These are phyloP conservation scores for Paraescarpia echinospica DNA, from an alignment of 1,140 invertebrate species.

Conservation along the genomic window DNA sequence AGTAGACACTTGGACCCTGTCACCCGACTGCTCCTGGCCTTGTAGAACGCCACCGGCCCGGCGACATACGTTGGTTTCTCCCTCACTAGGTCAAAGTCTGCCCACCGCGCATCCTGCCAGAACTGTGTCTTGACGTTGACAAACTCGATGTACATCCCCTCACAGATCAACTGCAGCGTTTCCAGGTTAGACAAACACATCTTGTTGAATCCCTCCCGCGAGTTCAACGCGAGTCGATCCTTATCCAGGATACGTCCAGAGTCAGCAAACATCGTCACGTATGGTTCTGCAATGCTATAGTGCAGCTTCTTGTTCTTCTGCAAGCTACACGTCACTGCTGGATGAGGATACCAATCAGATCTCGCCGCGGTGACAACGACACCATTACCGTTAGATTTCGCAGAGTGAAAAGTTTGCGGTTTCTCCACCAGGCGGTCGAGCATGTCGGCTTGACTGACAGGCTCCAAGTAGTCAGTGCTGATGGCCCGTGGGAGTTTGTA, in stretches of 20 bases:
- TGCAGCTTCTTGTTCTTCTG: neutral
- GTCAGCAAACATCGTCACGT: constrained; percentile 7
- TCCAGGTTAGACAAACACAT: constrained; percentile 3
- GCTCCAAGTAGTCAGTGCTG: constrained; percentile 11
- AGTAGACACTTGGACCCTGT: neutral
- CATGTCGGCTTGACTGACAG: constrained; percentile 1
- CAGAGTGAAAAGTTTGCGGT: neutral
- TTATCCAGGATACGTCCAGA: constrained; percentile 1
- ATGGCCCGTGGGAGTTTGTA: neutral
- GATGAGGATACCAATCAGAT: neutral
- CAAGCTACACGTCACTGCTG: neutral
- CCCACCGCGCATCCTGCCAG: neutral
- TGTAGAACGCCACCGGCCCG: neutral
- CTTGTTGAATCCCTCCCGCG: constrained; percentile 10
- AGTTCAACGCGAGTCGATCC: neutral
- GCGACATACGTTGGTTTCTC: neutral
- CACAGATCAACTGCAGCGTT: constrained; percentile 10
- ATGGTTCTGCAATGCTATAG: neutral
- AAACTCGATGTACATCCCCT: neutral
- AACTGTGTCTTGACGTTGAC: neutral
- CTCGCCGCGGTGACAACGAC: neutral
- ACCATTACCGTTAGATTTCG: neutral
- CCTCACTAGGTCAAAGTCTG: neutral
- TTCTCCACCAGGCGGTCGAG: neutral
- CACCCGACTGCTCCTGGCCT: neutral